A percentile compares a stretch with the other conserved stretches of the same genome.
These are phyloP conservation scores for Tamias sibiricus DNA, from an alignment of 2,113 vertebrate genomes.

Conservation along the genomic window DNA sequence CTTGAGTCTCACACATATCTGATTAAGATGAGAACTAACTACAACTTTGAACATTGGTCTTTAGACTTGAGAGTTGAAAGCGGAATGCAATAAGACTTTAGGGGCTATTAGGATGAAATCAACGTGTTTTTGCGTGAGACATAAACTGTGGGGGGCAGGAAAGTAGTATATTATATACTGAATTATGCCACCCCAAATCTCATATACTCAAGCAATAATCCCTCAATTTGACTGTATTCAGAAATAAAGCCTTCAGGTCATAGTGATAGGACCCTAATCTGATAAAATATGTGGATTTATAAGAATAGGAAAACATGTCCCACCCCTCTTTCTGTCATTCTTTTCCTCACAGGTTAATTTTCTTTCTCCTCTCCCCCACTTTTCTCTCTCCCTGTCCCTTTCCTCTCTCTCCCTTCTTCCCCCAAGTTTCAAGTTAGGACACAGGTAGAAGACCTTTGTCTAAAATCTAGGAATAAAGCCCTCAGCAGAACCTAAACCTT, in stretches of 20 bases:
- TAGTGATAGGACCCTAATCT: neutral
- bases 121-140: neutral
- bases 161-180: too few relatives aligned
- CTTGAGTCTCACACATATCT: neutral
- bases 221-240: neutral
- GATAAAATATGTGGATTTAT: neutral
- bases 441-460: too few relatives aligned
- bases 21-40: neutral
- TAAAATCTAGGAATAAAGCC: too few relatives aligned
- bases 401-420: too few relatives aligned
- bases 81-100: too few relatives aligned
- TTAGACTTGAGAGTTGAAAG: neutral
- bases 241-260: neutral
- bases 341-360: too few relatives aligned
- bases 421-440: too few relatives aligned
- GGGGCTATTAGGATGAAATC: too few relatives aligned
- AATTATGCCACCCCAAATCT: neutral
- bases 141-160: neutral
- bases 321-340: too few relatives aligned
- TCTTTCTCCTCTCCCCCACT: too few relatives aligned
- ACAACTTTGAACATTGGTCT: neutral
- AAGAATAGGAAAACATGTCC: neutral
- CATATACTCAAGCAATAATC: neutral
- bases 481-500: too few relatives aligned
- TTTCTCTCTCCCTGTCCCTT: too few relatives aligned